Percentiles rank a stretch among this genome's conserved stretches.
Conservation (phyloP, 35 echinoderm and acorn worm species). For the Lytechinus variegatus region DNA sequence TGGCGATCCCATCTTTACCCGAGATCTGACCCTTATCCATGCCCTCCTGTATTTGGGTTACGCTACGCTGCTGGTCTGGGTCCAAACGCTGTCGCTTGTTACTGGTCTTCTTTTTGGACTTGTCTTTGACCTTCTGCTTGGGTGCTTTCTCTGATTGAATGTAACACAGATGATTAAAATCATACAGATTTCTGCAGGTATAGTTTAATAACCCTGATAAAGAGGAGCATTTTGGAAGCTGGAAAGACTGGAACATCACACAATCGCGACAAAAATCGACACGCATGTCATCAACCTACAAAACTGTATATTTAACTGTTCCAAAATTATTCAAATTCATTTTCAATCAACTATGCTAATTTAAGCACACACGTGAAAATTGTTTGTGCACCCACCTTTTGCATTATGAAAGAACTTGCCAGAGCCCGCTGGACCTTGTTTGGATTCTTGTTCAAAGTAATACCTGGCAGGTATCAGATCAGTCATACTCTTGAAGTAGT, state of each 20-base stretch:
- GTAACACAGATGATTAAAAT: neutral
- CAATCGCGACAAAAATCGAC: too few species aligned
- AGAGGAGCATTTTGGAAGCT: too few species aligned
- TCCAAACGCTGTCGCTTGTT: conserved; percentile 53
- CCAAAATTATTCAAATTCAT: too few species aligned
- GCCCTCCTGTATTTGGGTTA: conserved; percentile 67
- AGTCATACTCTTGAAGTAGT: conserved; percentile 80
- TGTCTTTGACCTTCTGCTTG: conserved; percentile 61
- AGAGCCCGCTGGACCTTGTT: conserved; percentile 37
- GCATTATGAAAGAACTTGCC: conserved; percentile 61
- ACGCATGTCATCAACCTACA: too few species aligned
- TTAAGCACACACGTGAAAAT: neutral
- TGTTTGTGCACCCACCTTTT: conserved; percentile 16
- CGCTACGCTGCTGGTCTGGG: conserved; percentile 58
- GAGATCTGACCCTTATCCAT: conserved; percentile 46
- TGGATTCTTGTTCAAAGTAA: conserved; percentile 69
- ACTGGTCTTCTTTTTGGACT: conserved; percentile 53
- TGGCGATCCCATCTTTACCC: neutral
- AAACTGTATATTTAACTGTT: too few species aligned
- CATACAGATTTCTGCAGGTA: too few species aligned
- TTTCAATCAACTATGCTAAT: too few species aligned
- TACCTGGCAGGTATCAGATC: conserved; percentile 78
- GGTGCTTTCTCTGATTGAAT: conserved; percentile 55
- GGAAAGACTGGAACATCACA: too few species aligned
- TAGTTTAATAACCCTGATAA: too few species aligned